Percentiles rank a stretch among this genome's conserved stretches.
Evolutionary conservation across 2,888 invertebrate genomes (phyloP).

Genomic region (Ectobius pallidus): DNA sequence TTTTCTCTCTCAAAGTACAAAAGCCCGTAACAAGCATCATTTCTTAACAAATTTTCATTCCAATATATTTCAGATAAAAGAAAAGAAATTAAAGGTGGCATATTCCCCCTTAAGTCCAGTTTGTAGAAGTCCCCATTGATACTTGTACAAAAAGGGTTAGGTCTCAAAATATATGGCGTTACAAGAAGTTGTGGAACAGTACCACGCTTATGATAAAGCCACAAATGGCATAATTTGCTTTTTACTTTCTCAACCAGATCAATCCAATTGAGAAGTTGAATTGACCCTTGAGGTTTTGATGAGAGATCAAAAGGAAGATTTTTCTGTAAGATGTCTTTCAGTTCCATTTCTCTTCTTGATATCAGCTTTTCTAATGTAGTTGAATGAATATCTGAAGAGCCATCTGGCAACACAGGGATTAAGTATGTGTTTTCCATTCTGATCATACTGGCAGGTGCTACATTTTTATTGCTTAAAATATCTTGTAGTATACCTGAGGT

Average conservation of each 20-base stretch:
- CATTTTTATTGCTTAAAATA: background rate
- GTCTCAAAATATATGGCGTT: constrained; percentile 21
- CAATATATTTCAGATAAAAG: background rate
- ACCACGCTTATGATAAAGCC: background rate
- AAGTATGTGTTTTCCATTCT: background rate
- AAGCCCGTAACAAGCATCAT: constrained; percentile 38
- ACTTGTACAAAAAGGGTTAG: constrained; percentile 27
- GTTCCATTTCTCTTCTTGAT: background rate
- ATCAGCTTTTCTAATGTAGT: background rate
- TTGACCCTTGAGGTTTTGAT: background rate
- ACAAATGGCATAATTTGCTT: background rate
- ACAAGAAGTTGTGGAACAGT: background rate
- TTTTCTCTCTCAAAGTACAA: constrained; percentile 39
- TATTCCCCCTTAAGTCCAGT: background rate
- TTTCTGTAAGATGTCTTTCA: background rate
- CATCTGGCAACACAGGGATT: background rate
- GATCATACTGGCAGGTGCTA: background rate
- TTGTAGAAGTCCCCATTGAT: background rate
- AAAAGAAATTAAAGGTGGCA: background rate
- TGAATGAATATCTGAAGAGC: background rate
- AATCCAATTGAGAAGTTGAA: constrained; percentile 19
- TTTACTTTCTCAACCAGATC: background rate
- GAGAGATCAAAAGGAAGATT: background rate
- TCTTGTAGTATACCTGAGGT: background rate
- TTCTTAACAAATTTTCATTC: constrained; percentile 19